Conservation (phyloP, 2,888 invertebrate species). For the Ernsta delagoae region DNA sequence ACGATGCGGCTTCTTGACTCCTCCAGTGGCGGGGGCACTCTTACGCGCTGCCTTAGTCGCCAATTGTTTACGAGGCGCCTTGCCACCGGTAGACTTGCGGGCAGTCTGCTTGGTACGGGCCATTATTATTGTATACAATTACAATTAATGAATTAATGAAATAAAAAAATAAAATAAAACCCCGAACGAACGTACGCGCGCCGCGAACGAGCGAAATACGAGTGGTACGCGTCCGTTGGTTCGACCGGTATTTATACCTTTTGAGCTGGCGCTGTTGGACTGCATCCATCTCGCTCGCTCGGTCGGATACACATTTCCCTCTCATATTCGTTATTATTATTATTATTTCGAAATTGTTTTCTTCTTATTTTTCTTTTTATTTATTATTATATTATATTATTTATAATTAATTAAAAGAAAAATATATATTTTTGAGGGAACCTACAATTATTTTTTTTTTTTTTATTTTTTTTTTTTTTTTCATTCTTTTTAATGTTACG, state of each 20-base stretch:
- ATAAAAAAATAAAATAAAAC: not conserved
- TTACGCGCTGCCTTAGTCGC: conserved; percentile 89
- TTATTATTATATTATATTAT: too few relatives aligned
- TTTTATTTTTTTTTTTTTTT: too few relatives aligned
- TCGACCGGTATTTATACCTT: too few relatives aligned
- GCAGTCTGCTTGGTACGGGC: conserved; percentile 99
- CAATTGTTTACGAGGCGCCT: conserved; percentile 94
- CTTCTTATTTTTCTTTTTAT: too few relatives aligned
- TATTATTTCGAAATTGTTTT: too few relatives aligned
- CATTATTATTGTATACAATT: conserved; percentile 81
- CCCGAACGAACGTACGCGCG: not conserved
- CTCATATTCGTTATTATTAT: too few relatives aligned
- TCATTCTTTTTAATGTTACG: too few relatives aligned
- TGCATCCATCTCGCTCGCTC: not conserved
- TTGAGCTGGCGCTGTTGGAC: not conserved
- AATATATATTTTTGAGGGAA: too few relatives aligned
- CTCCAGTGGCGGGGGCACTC: conserved; percentile 89
- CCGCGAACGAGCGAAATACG: not conserved
- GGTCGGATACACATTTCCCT: too few relatives aligned
- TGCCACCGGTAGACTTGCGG: conserved; percentile 98
- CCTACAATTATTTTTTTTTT: too few relatives aligned
- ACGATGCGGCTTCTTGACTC: conserved; percentile 89
- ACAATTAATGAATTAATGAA: not conserved
- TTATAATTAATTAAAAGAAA: too few relatives aligned
- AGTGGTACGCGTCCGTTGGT: too few relatives aligned